Base-by-base conservation (phyloP, 2,888 invertebrate genomes). In the Urechis unicinctus region DNA sequence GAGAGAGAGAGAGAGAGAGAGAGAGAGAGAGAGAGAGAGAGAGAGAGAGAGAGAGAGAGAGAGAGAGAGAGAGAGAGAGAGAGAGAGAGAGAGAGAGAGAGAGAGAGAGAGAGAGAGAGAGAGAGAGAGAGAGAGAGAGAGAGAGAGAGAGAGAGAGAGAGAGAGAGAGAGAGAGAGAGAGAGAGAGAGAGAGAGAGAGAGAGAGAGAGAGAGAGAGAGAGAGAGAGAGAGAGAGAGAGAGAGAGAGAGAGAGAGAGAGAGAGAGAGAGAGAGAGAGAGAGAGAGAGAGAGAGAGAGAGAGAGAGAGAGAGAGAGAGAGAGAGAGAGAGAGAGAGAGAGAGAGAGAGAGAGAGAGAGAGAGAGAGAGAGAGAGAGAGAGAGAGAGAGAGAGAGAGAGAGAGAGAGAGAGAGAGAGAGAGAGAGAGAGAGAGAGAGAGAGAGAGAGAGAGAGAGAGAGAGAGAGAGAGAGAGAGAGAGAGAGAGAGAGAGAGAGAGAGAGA, bases 301-400 rank as follows among this genome's bases (percentile, higher is more conserved):
- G 52, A 51, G 24, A 50, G 50, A 21, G 29, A 29, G 22, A 49
- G 30, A 49, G 50, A 50, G 50, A 50, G 52, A 51, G 49, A 51
- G 52, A 24, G 52, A 51, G 52, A 51, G 50, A 51, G 49, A 51
- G 50, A 50, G 50, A 50, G 25, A 24, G 50, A 51, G 50, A 22
- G 24, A 22, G 24, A 22, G 24, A 24, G 24, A 22, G 50, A 49
- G 49, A 49, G 52, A 24, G 52, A 49, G 52, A 51, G 52, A 49
- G 52, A 51, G 52, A 51, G 52, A 51, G 52, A 51, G 50, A 50
- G 50, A 51, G 50, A 50, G 52, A 51, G 52, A 51, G 46, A 50
- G 50, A 50, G 50, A 24, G 24, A 24, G 24, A 24, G 24, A 24
- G 24, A 21, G 48, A 50, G 24, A 24, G 24, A 50, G 24, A 24